Evolutionary conservation across 2,113 vertebrate species (phyloP).

Genomic region (Grus americana): DNA sequence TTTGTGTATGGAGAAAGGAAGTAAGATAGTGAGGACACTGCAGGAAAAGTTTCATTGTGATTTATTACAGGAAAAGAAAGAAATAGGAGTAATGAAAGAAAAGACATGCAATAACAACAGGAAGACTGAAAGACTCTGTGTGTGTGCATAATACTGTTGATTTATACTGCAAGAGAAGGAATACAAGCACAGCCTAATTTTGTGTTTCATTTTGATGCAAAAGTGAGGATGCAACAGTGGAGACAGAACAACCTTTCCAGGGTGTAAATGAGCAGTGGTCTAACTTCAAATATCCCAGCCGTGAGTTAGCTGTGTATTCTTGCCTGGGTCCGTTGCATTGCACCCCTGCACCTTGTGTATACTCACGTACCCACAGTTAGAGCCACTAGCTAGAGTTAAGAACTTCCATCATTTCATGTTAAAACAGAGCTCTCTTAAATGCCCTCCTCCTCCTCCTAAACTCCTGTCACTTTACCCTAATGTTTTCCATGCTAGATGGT

Average conservation of each 20-base stretch:
- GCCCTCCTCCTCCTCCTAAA: not conserved
- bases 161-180: not conserved
- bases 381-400: not conserved
- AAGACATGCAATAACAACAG: not conserved
- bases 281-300: not conserved
- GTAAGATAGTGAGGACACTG: not conserved
- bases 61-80: not conserved
- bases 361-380: not conserved
- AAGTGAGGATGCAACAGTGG: not conserved
- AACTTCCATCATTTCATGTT: not conserved
- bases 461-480: not conserved
- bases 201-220: not conserved
- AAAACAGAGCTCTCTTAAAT: not conserved
- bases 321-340: not conserved
- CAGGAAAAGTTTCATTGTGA: not conserved
- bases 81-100: not conserved
- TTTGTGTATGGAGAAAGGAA: not conserved
- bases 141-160: not conserved
- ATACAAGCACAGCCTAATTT: not conserved
- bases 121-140: not conserved
- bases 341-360: not conserved
- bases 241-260: not conserved
- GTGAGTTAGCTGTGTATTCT: rapidly evolving
- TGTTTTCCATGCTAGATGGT: not conserved
- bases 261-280: not conserved